Evolutionary conservation across 2,113 vertebrate species (phyloP).

Genomic region (Hylia prasina): DNA sequence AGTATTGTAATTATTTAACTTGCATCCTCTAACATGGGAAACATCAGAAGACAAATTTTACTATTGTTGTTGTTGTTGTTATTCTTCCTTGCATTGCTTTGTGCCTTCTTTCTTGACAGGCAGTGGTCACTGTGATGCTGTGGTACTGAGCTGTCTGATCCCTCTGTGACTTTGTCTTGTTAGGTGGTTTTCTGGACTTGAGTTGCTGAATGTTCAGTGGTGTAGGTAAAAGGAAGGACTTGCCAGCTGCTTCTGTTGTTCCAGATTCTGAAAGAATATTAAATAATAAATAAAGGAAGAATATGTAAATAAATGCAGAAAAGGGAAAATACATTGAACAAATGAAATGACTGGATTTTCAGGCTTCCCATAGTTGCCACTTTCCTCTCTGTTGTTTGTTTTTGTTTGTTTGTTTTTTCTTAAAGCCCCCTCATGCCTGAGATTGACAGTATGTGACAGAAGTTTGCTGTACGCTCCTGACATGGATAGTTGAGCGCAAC

Average conservation of each 20-base stretch:
- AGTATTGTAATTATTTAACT: not conserved
- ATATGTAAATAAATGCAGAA: not conserved
- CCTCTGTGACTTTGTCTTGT: not conserved
- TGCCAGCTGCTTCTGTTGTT: not conserved
- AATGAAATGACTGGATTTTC: not conserved
- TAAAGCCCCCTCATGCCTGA: not conserved
- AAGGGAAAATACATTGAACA: not conserved
- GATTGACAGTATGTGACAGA: not conserved
- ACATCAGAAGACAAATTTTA: not conserved
- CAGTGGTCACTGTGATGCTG: not conserved
- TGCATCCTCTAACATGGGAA: not conserved
- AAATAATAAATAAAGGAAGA: not conserved
- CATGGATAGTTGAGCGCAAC: not conserved
- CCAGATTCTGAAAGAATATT: not conserved
- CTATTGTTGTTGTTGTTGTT: not conserved
- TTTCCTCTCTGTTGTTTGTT: not conserved
- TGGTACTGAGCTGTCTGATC: not conserved
- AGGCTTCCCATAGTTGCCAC: not conserved
- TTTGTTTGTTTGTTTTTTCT: rapidly evolving
- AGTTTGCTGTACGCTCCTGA: not conserved
- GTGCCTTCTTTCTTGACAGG: not conserved
- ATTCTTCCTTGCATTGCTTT: not conserved
- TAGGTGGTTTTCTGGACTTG: not conserved
- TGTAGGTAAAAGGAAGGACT: not conserved
- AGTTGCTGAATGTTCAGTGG: not conserved